Evolutionary conservation across 2,113 vertebrate genomes (phyloP).

Genomic region (Nymphicus hollandicus): DNA sequence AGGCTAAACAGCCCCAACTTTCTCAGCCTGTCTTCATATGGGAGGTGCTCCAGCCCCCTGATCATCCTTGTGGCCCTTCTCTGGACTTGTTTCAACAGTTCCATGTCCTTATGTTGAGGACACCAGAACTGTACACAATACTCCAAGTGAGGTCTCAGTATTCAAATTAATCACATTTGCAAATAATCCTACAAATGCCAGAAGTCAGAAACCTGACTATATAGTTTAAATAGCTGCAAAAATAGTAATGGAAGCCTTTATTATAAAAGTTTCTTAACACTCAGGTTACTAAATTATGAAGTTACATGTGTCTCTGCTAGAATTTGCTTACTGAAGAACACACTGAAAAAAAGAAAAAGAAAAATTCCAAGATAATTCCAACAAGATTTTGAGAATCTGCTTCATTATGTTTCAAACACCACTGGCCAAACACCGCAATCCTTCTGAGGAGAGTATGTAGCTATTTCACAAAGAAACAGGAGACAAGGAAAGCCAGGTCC

Average conservation of each 20-base stretch:
- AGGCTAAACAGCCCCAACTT: no score
- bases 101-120: no score
- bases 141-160: no score
- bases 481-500: not conserved
- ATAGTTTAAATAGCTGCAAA: not conserved
- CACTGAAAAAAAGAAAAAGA: not conserved
- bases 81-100: no score
- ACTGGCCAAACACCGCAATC: not conserved
- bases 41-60: no score
- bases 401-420: not conserved
- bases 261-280: not conserved
- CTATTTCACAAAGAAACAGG: not conserved
- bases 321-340: not conserved
- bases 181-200: not conserved
- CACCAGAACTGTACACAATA: no score
- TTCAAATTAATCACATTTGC: not conserved
- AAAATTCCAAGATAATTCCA: not conserved
- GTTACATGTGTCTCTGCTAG: not conserved
- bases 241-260: not conserved
- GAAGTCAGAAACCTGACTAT: not conserved
- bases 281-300: not conserved
- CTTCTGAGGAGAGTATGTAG: not conserved
- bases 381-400: not conserved
- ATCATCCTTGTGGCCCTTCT: no score
- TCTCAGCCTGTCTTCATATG: no score